Evolutionary conservation across 1,140 invertebrate genomes (phyloP), one percentile per base, ranked within the genome.

Genomic region (Micrasema minimum): DNA sequence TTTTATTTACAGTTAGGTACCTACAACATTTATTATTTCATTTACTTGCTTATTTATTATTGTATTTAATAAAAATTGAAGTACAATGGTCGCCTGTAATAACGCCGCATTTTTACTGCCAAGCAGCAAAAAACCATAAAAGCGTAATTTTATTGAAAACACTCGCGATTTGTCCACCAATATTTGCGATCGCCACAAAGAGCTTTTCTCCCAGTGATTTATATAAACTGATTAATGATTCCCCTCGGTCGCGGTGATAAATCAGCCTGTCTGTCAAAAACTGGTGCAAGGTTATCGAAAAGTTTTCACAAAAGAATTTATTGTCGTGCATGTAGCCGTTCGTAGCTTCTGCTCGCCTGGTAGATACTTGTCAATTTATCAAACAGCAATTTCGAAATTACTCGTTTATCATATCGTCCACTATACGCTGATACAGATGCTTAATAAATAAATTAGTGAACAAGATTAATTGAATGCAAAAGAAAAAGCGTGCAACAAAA

Each of bases 271-370:
- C 46, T 53, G 50, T 53, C 50, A 26, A n/a, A 31, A 53, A 53
- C 20, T 53, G 50, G 50, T 53, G 50, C 50, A 53, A 53, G 50
- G 50, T 53, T 53, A 53, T 22, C n/a, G 50, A 26, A 53, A 53
- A 53, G 23, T 53, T 45, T 53, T 53, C 50, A 26, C 26, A 26
- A 53, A 53, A 26, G 10, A 14, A 51, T 51, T 53, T 31, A 26
- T 53, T 31, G 50, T 53, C 23, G 50, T 53, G 26, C 50, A 26
- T n/a, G 4, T 31, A 26, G 3, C 50, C 22, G 1, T 20, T 53
- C 50, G 22, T 20, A n/a, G 50, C 18, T 53, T 53, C 50, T 26
- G 50, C 50, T n/a, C 26, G 50, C 26, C 50, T 53, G 20, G 16
- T 48, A 48, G 20, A 11, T 53, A 22, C 20, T n/a, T 26, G n/a